Conservation (phyloP, 1,140 invertebrate species). For the Drosophila fuyamai region DNA sequence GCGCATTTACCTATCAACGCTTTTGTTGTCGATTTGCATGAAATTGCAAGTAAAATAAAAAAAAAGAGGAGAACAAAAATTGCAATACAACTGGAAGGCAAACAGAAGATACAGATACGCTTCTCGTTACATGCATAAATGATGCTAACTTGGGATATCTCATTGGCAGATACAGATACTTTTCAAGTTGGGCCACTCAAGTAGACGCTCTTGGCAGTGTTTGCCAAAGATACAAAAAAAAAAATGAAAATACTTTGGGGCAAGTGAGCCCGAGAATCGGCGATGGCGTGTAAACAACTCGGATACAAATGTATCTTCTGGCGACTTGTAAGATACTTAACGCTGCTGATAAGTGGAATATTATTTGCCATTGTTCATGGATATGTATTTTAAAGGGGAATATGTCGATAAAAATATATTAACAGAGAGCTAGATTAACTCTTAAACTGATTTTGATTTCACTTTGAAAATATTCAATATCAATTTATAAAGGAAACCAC, state of each 20-base stretch:
- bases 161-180: constrained; percentile 32
- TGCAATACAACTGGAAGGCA: constrained; percentile 18
- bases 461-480: background rate
- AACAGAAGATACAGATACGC: constrained; percentile 29
- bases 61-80: constrained; percentile 8
- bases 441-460: background rate
- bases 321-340: constrained; percentile 20
- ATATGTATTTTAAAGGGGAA: background rate
- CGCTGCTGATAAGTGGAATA: constrained; percentile 16
- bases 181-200: constrained; percentile 35
- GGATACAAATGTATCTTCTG: constrained; percentile 4
- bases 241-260: background rate
- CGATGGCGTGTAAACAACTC: constrained; percentile 11
- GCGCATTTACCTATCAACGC: constrained; percentile 59
- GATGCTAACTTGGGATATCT: constrained; percentile 23
- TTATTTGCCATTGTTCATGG: constrained; percentile 24
- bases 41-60: constrained; percentile 34
- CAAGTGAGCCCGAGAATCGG: constrained; percentile 2
- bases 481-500: background rate
- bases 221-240: constrained; percentile 12
- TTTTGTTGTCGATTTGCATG: constrained; percentile 65
- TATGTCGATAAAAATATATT: background rate
- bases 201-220: constrained; percentile 14
- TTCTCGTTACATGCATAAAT: constrained; percentile 39
- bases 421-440: background rate